Percentiles rank a stretch among this genome's conserved stretches.
phyloP scores from a whole-genome alignment of 37 sponge, comb jelly and placozoan species.

The Halisarca cf. caerulea region DNA sequence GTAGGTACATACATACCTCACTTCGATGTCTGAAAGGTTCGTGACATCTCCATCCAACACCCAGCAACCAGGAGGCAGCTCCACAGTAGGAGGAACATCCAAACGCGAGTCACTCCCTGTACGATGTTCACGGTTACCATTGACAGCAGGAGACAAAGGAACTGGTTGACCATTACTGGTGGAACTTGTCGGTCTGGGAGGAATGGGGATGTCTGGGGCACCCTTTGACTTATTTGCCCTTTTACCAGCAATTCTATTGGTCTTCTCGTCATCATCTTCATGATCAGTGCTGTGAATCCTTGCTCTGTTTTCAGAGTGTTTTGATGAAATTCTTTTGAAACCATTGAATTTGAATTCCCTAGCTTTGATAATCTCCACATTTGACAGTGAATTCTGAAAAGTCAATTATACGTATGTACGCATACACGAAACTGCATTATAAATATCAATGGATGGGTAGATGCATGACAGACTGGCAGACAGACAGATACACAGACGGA shows the following conservation, averaged over 20 bases:
- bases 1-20: too few relatives aligned
- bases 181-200: not conserved
- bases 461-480: too few relatives aligned
- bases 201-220: not conserved
- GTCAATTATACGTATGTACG: too few relatives aligned
- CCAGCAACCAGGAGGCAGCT: constrained; percentile 59
- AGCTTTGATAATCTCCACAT: constrained; percentile 61
- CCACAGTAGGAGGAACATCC: not conserved
- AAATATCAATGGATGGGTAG: too few relatives aligned
- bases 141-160: not conserved
- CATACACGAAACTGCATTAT: too few relatives aligned
- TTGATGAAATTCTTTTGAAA: constrained; percentile 6
- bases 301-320: not conserved
- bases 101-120: not conserved
- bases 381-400: constrained; percentile 41
- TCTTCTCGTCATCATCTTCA: constrained; percentile 36
- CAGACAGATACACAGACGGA: too few relatives aligned
- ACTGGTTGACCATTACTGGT: not conserved
- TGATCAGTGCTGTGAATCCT: not conserved
- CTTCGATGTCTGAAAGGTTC: constrained; percentile 51
- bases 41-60: constrained; percentile 72
- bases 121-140: not conserved
- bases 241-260: constrained; percentile 18
- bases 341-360: constrained; percentile 75
- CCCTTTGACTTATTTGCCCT: not conserved